These are phyloP conservation scores for Trachelipus rathkii DNA, from an alignment of 1,140 invertebrate species.

Conservation along the genomic window DNA sequence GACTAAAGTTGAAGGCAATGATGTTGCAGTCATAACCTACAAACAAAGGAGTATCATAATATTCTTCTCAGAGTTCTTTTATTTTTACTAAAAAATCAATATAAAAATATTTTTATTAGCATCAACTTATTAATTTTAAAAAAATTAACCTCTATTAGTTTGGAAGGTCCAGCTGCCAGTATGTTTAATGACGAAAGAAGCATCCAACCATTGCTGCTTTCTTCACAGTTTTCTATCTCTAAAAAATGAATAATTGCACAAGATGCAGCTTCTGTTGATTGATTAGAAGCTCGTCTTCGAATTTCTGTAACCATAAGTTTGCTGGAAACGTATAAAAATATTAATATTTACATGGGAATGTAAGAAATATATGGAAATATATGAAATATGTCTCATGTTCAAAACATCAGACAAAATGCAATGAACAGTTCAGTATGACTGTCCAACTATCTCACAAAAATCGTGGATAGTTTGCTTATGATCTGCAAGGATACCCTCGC, in stretches of 20 bases:
- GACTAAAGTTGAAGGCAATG: conserved; percentile 93
- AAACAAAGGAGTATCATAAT: not conserved
- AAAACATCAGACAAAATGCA: too few relatives aligned
- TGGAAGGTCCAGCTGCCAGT: conserved; percentile 70
- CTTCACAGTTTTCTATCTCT: conserved; percentile 80
- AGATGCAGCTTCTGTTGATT: conserved; percentile 90
- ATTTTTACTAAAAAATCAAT: not conserved
- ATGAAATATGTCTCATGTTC: too few relatives aligned
- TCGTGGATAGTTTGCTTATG: too few relatives aligned
- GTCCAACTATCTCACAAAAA: too few relatives aligned
- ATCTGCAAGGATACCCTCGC: too few relatives aligned
- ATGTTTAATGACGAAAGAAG: conserved; percentile 81
- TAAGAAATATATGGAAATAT: too few relatives aligned
- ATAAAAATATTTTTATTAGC: conserved; percentile 9
- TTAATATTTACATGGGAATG: too few relatives aligned
- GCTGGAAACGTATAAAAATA: conserved; percentile 63
- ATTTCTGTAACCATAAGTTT: conserved; percentile 94
- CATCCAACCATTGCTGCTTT: conserved; percentile 95
- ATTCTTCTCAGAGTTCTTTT: not conserved
- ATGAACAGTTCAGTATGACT: too few relatives aligned
- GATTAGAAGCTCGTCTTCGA: conserved; percentile 84
- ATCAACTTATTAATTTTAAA: too few relatives aligned
- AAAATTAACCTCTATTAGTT: conserved; percentile 37
- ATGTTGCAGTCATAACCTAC: conserved; percentile 82
- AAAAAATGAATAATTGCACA: conserved; percentile 93